Percentiles rank a stretch among this genome's conserved stretches.
Evolutionary conservation across 2,113 vertebrate genomes (phyloP).

Genomic region (Grus americana): DNA sequence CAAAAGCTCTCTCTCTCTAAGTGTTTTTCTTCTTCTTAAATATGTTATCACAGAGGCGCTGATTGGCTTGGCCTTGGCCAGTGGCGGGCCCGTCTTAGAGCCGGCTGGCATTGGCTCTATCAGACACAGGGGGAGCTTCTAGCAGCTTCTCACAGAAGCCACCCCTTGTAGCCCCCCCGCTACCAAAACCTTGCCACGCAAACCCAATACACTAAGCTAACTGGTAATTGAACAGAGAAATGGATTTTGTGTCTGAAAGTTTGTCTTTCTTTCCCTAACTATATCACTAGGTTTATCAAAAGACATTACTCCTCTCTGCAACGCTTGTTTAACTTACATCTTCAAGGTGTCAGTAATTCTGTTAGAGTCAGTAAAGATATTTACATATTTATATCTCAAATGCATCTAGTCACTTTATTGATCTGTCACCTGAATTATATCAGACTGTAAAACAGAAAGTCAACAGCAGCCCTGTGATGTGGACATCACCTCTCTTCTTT

Average conservation of each 20-base stretch:
- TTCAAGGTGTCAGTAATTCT: neutral
- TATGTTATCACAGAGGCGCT: too few relatives aligned
- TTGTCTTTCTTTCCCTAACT: neutral
- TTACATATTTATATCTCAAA: neutral
- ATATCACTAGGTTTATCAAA: neutral
- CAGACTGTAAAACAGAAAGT: neutral
- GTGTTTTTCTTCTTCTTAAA: too few relatives aligned
- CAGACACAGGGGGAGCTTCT: too few relatives aligned
- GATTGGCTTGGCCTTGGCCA: too few relatives aligned
- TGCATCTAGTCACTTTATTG: neutral
- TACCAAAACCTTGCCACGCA: too few relatives aligned
- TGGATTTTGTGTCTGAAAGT: neutral
- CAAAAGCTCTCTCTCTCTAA: too few relatives aligned
- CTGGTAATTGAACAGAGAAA: neutral
- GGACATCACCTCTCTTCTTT: neutral
- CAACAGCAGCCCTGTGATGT: neutral
- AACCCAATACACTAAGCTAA: neutral
- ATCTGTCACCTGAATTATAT: neutral
- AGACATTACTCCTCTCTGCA: neutral
- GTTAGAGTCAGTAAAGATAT: neutral
- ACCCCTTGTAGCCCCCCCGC: too few relatives aligned
- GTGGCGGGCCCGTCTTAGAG: too few relatives aligned
- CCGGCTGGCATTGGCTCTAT: too few relatives aligned
- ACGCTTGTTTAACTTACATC: fast-evolving
- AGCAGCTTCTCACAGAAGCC: too few relatives aligned